Evolutionary conservation across 2,888 invertebrate genomes (phyloP), one percentile per base, ranked within the genome.

Genomic region (Aleiodes alternator): DNA sequence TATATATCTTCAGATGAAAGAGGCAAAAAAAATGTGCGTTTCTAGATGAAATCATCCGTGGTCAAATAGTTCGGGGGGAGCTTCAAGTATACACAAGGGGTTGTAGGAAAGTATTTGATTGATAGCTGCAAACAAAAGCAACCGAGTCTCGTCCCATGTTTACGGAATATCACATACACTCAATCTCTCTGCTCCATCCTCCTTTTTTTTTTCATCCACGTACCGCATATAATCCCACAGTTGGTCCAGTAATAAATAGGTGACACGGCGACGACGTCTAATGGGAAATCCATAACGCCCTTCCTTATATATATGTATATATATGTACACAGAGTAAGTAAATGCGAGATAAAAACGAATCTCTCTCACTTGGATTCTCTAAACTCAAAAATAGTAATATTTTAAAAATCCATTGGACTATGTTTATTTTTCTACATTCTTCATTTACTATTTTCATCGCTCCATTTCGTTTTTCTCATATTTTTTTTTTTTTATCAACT

Each of bases 211-310:
- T 53, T 75, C 38, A 56, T 48, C n/a, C 61, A 8, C 16, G 23
- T 55, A 56, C 16, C 16, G 64, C 43, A 64, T 48, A 11, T 69
- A 57, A 69, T 70, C 72, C 55, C 73, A 61, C 69, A 51, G 69
- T 59, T 66, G 38, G 55, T 71, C 71, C 61, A 66, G 50, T 76
- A 78, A 79, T 76, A 81, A 78, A 78, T 71, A 78, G 73, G 76
- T 77, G 79, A 77, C 77, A 64, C 70, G 76, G 73, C 64, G 72
- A 71, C 64, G 55, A 59, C 76, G 76, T 80, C 81, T 85, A 84
- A 85, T 84, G 85, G 80, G 80, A 85, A 85, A 85, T 85, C 84
- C 81, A 85, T 85, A 85, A 71, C 14, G 43, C 16, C 6, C 48
- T 64, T 64, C 64, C 64, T 64, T 48, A 64, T 48, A 48, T 48